Base-by-base conservation (phyloP, 1,140 invertebrate species). In the Drosophila athabasca region DNA sequence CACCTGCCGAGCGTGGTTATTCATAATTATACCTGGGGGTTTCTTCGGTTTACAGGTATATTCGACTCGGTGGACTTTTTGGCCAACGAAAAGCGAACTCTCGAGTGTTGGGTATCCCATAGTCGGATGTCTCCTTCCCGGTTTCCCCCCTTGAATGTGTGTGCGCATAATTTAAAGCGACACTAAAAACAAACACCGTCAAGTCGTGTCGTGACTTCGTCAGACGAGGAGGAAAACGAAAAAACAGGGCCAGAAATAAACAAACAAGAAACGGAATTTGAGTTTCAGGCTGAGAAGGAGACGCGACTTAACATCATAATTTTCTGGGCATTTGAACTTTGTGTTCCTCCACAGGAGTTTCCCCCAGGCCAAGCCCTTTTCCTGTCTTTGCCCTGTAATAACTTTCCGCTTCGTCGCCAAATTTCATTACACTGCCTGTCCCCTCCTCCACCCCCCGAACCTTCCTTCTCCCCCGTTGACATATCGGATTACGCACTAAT, bases 401-500 rank as follows among this genome's bases (percentile, higher is more conserved):
- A 77, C 74, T 82, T 82, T 81, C 45, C 68, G 57, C 58, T 69
- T 62, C 54, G 68, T 61, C 67, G 81, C 58, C 48, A 79, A 88
- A 82, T 85, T 85, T 82, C 74, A 78, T 87, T 85, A 85, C 43
- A 26, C 24, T 26, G n/a, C 29, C 19, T 9, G 8, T 35, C 31
- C 29, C 13, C 31, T n/a, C 26, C 41, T 24, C 15, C 17, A 19
- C 26, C n/a, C 70, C 41, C 24, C 17, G 17, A 19, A 19, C 45
- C 72, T 35, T 54, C 29, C 29, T 19, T 19, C 17, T 13, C 43
- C 51, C 60, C 65, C 88, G 83, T 88, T 88, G 83, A 88, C 84
- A 88, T 88, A 88, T 88, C 83, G 83, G 83, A 88, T 88, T 88
- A 88, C 83, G 79, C 84, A 88, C 83, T 88, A 88, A 88, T 88